Evolutionary conservation across 2,797 vertebrate species (phyloP), one percentile per base, ranked within the genome.

Genomic region (Erethizon dorsatum): DNA sequence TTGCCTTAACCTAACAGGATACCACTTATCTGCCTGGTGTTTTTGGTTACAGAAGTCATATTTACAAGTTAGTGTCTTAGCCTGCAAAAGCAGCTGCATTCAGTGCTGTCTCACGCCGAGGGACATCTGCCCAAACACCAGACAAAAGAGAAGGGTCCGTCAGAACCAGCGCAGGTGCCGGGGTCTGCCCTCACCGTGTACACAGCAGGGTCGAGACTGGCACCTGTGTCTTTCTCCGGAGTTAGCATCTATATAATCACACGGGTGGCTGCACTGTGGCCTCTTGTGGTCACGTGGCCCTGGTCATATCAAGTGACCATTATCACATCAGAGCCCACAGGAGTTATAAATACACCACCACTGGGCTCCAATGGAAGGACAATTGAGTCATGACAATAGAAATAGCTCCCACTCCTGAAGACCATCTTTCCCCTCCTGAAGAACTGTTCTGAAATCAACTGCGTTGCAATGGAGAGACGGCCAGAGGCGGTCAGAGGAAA

Each of bases 281-380:
- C 7, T 87, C 88, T 82, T 0, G 45, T 14, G 59, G 31, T 86
- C 98, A 97, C 61, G 37, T 93, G 98, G 97, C 91, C 63, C 88
- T 78, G 83, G 1, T 24, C 92, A 78, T 97, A 91, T 96, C 87
- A 59, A 3, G 0, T 83, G 63, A 95, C 98, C 69, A 52, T 97
- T 69, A 71, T 96, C 97, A 89, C 91, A 96, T 71, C 95, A 45
- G 96, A 95, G 95, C 95, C 95, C 28, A 5, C 92, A 15, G 78
- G 93, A 96, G 97, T 97, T 98, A 98, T 98, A 98, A 98, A 98
- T 98, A 98, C 0, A 69, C 63, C 5, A 52, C 88, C 97, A 78
- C 31, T 78, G 73, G 96, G 96, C 96, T 84, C 94, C 94, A 83
- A 31, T 96, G 75, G 95, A 97, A 98, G 95, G 97, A 98, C 98